Evolutionary conservation across 2,888 invertebrate species (phyloP).

Genomic region (Eupithecia dodoneata): DNA sequence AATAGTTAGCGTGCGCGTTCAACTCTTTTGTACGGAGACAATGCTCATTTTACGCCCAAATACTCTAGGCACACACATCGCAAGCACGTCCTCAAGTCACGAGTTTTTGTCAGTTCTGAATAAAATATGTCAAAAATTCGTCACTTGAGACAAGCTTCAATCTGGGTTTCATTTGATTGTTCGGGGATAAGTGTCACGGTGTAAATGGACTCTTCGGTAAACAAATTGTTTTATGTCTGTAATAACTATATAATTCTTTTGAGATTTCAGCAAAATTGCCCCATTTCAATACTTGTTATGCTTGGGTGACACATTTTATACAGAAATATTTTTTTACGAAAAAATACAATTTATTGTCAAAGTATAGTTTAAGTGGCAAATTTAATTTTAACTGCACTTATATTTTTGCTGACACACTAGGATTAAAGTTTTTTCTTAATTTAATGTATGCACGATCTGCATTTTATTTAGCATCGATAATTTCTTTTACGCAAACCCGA

Average conservation of each 20-base stretch:
- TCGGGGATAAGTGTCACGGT: not conserved
- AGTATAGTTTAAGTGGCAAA: slow-evolving; percentile 80
- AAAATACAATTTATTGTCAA: slow-evolving; percentile 76
- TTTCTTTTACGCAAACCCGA: slow-evolving; percentile 55
- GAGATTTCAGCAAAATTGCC: slow-evolving; percentile 59
- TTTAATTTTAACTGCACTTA: slow-evolving; percentile 79
- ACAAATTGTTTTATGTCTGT: slow-evolving; percentile 15
- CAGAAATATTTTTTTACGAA: slow-evolving; percentile 83
- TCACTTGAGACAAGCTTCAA: too few species aligned
- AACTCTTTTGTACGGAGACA: slow-evolving; percentile 23
- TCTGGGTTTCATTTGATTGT: not conserved
- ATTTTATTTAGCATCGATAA: slow-evolving; percentile 77
- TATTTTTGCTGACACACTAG: slow-evolving; percentile 84
- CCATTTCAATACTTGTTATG: slow-evolving; percentile 71
- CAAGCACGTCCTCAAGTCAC: not conserved
- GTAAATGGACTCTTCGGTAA: slow-evolving; percentile 11
- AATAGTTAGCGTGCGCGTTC: slow-evolving; percentile 18
- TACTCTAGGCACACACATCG: not conserved
- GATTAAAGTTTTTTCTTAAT: slow-evolving; percentile 76
- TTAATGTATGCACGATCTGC: slow-evolving; percentile 83
- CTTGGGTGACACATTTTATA: slow-evolving; percentile 82
- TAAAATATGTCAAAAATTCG: not conserved
- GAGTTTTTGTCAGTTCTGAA: not conserved
- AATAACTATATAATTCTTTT: slow-evolving; percentile 6
- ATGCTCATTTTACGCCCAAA: not conserved